Percentiles rank a stretch among this genome's conserved stretches.
Conservation (phyloP, 1,140 invertebrate genomes). For the Charaxes varanes region DNA sequence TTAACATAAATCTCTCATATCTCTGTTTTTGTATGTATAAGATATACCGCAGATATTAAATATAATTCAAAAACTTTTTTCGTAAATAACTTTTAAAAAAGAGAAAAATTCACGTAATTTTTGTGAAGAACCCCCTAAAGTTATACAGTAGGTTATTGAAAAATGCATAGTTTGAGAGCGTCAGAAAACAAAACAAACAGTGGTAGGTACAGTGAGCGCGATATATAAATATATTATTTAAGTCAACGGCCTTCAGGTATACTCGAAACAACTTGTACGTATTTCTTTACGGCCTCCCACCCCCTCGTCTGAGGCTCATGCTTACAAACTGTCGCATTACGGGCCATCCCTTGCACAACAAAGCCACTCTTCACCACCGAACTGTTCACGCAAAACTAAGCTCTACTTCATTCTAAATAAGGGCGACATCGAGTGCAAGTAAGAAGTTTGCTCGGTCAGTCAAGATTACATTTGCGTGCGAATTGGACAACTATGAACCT, state of each 20-base stretch:
- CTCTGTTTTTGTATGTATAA: too few species aligned
- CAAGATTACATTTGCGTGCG: slow-evolving; percentile 28
- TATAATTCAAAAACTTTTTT: too few species aligned
- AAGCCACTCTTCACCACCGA: slow-evolving; percentile 21
- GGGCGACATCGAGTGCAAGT: slow-evolving; percentile 18
- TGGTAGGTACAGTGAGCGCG: slow-evolving; percentile 3
- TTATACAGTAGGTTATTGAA: too few species aligned
- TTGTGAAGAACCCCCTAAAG: too few species aligned
- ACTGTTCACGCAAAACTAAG: slow-evolving; percentile 26
- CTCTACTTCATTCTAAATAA: slow-evolving; percentile 29
- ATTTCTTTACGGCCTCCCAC: slow-evolving; percentile 46
- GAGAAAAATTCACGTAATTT: too few species aligned
- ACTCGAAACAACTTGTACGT: slow-evolving; percentile 49
- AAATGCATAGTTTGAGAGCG: background rate
- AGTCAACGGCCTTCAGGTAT: slow-evolving; percentile 58
- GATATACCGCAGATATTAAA: too few species aligned
- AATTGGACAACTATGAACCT: slow-evolving; percentile 35
- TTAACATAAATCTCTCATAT: too few species aligned
- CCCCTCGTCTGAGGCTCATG: slow-evolving; percentile 55
- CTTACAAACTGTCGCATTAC: slow-evolving; percentile 72
- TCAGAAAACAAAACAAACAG: slow-evolving; percentile 1
- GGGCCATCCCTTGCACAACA: slow-evolving; percentile 48
- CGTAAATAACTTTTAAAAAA: too few species aligned
- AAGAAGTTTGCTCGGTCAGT: slow-evolving; percentile 20
- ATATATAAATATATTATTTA: slow-evolving; percentile 41